Conservation (phyloP, 2,113 vertebrate genomes). For the Smithornis capensis region DNA sequence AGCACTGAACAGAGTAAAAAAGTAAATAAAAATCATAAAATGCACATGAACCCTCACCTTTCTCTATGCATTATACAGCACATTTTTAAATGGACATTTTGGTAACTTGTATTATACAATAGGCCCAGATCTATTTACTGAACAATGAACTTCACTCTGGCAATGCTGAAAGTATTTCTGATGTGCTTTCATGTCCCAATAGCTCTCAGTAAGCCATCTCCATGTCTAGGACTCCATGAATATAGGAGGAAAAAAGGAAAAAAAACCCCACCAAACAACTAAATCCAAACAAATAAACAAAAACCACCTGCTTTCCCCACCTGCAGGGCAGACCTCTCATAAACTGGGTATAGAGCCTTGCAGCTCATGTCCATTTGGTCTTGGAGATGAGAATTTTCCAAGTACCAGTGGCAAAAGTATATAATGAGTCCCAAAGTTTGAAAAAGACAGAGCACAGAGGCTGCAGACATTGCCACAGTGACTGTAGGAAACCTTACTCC, state of each 20-base stretch:
- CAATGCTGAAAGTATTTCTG: not conserved
- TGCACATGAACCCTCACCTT: not conserved
- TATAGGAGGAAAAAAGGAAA: not conserved
- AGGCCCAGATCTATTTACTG: not conserved
- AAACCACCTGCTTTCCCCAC: not conserved
- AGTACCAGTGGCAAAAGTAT: not conserved
- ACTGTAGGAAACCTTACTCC: not conserved
- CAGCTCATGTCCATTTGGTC: not conserved
- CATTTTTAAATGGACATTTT: not conserved
- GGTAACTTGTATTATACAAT: not conserved
- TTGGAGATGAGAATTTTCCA: not conserved
- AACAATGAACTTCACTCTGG: not conserved
- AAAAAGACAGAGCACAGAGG: not conserved
- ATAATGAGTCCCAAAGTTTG: not conserved
- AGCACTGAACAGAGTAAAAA: not conserved
- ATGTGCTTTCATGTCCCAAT: fast-evolving
- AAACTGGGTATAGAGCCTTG: not conserved
- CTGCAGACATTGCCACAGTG: not conserved
- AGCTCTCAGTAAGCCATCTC: not conserved
- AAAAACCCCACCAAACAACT: too few relatives aligned
- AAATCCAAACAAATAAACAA: not conserved
- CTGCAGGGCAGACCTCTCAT: not conserved
- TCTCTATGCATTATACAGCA: not conserved
- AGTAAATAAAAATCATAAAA: not conserved
- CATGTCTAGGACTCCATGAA: not conserved